Conservation (phyloP, 2,888 invertebrate genomes). For the Agriotes lineatus region DNA sequence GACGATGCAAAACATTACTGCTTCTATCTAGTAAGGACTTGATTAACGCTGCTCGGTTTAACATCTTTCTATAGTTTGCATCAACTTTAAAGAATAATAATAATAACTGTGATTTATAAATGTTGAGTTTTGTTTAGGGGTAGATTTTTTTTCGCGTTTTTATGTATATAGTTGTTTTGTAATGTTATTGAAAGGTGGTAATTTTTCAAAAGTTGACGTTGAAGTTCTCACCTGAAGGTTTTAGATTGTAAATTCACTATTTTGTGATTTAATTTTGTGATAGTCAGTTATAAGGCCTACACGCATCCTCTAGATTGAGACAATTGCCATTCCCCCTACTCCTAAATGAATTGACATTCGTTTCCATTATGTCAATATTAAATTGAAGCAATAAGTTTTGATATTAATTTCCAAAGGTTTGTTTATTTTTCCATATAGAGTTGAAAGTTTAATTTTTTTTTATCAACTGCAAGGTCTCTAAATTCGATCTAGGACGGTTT, state of each 20-base stretch:
- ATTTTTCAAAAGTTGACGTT: conserved; percentile 19
- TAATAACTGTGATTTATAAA: conserved; percentile 55
- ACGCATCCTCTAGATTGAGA: conserved; percentile 28
- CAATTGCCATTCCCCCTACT: conserved; percentile 16
- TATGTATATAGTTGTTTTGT: conserved; percentile 39
- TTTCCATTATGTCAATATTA: neutral
- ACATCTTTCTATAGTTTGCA: conserved; percentile 38
- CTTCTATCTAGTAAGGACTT: neutral
- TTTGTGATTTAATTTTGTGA: conserved; percentile 46
- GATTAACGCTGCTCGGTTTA: conserved; percentile 7
- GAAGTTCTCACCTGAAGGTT: conserved; percentile 18
- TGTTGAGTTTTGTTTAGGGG: conserved; percentile 43
- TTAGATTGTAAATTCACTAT: conserved; percentile 37
- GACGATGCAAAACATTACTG: neutral
- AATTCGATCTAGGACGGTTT: no score
- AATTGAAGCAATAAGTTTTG: neutral
- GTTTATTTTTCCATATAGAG: no score
- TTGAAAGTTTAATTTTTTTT: no score
- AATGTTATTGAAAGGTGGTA: conserved; percentile 25
- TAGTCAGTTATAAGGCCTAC: conserved; percentile 41
- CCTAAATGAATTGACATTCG: neutral
- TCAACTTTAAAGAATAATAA: conserved; percentile 29
- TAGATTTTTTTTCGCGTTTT: conserved; percentile 36
- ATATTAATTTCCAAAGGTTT: no score
- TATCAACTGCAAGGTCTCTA: no score